Evolutionary conservation across 2,888 invertebrate genomes (phyloP).

Genomic region (Gastrophysa polygoni): DNA sequence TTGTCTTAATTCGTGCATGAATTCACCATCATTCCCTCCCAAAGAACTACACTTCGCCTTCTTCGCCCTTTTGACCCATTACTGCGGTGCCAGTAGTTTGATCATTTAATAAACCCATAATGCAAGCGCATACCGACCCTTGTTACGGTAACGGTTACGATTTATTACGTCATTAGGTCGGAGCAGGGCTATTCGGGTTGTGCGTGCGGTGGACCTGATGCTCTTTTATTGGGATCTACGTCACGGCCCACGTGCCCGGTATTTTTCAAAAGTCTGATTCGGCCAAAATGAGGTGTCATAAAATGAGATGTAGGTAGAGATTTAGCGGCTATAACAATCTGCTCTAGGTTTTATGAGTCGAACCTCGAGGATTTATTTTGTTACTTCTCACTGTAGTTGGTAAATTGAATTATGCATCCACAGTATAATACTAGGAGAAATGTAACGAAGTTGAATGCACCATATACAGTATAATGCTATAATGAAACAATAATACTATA

Average conservation of each 20-base stretch:
- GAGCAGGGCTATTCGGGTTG: slow-evolving; percentile 11
- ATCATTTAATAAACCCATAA: slow-evolving; percentile 13
- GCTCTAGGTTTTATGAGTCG: not conserved
- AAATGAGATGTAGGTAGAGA: slow-evolving; percentile 13
- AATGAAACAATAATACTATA: too few species aligned
- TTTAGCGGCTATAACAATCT: slow-evolving; percentile 6
- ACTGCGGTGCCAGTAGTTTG: not conserved
- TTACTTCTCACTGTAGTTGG: not conserved
- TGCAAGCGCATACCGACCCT: slow-evolving; percentile 16
- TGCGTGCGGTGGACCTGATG: slow-evolving; percentile 18
- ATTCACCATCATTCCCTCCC: too few species aligned
- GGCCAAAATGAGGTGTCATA: slow-evolving; percentile 15
- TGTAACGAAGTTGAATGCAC: too few species aligned
- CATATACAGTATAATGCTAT: too few species aligned
- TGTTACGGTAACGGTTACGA: slow-evolving; percentile 12
- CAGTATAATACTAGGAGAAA: too few species aligned
- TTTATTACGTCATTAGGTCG: slow-evolving; percentile 15
- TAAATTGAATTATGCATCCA: too few species aligned
- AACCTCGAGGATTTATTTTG: not conserved
- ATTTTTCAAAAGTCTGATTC: slow-evolving; percentile 18
- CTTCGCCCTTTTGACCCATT: slow-evolving; percentile 11
- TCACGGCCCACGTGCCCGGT: slow-evolving; percentile 2
- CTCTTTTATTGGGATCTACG: slow-evolving; percentile 16
- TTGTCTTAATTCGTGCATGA: too few species aligned
- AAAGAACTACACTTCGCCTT: not conserved